Conservation (phyloP, 1,140 invertebrate species). For the Propsilocerus akamusi region DNA sequence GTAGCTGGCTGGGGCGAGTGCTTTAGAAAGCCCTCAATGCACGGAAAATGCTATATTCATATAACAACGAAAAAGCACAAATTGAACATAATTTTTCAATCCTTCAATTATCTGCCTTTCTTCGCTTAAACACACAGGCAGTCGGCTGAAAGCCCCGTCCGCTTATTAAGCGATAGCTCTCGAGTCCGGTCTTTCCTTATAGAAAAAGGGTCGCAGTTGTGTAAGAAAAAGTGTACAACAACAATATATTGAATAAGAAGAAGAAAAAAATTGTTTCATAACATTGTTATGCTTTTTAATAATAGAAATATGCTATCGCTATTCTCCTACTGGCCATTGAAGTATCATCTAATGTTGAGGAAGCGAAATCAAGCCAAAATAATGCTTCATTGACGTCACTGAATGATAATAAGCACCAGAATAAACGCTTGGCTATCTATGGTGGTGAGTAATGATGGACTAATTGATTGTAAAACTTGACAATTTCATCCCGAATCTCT, state of each 20-base stretch:
- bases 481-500: too few species aligned
- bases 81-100: neutral
- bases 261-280: too few species aligned
- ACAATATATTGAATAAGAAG: too few species aligned
- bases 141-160: neutral
- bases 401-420: neutral
- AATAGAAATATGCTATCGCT: neutral
- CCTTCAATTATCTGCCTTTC: neutral
- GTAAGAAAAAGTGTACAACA: too few species aligned
- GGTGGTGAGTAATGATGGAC: constrained; percentile 3
- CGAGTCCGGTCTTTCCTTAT: too few species aligned
- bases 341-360: neutral
- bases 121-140: neutral
- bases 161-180: neutral
- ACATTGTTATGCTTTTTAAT: neutral
- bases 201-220: too few species aligned
- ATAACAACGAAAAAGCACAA: neutral
- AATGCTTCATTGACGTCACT: neutral
- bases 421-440: neutral
- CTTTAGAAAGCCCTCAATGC: too few species aligned
- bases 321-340: neutral
- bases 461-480: neutral
- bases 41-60: too few species aligned
- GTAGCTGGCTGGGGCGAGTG: too few species aligned
- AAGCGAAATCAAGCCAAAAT: neutral